These are phyloP conservation scores for Heliornis fulica DNA, from an alignment of 2,113 vertebrate species.

Conservation along the genomic window DNA sequence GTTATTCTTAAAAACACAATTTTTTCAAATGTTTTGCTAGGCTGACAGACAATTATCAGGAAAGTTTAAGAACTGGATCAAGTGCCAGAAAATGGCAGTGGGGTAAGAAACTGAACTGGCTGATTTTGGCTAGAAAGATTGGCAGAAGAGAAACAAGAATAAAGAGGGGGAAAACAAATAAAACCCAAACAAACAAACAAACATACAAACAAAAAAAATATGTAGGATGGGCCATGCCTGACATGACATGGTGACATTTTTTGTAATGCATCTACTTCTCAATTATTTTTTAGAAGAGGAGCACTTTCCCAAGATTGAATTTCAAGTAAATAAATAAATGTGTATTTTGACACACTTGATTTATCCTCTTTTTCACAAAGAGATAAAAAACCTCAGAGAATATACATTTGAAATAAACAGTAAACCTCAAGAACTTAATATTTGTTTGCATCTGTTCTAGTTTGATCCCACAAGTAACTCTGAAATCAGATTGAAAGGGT, in stretches of 20 bases:
- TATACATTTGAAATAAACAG: neutral
- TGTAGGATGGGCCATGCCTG: neutral
- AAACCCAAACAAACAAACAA: too few relatives aligned
- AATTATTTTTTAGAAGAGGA: neutral
- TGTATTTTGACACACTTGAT: neutral
- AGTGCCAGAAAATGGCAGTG: neutral
- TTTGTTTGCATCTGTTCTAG: neutral
- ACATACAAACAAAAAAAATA: too few relatives aligned
- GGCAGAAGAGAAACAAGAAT: neutral
- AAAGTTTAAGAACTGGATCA: neutral
- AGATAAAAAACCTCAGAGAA: neutral
- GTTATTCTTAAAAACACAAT: neutral
- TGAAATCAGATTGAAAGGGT: neutral
- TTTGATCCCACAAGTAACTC: neutral
- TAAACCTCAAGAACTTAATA: neutral
- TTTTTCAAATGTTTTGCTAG: neutral
- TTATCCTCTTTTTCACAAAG: neutral
- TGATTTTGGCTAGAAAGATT: neutral
- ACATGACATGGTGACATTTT: neutral
- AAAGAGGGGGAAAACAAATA: too few relatives aligned
- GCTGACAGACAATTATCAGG: neutral
- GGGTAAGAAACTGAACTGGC: neutral
- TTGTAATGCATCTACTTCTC: neutral
- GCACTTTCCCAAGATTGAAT: neutral
- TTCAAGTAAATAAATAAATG: neutral